Base-by-base conservation (phyloP, 2,888 invertebrate species). In the Oscheius sp. region DNA sequence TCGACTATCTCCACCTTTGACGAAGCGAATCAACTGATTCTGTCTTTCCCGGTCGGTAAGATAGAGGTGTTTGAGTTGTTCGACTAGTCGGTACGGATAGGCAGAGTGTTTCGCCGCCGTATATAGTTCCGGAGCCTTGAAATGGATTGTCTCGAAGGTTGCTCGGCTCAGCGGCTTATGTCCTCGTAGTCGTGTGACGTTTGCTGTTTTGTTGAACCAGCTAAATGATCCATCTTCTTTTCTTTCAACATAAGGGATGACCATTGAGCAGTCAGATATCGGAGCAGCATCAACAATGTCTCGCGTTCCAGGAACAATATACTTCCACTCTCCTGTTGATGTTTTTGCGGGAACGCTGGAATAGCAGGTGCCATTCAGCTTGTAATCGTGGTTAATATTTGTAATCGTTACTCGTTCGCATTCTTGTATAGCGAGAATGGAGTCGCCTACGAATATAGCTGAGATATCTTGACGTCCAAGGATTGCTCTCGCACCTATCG, bases 401-500 rank as follows among this genome's bases (percentile, higher is more conserved):
- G 47, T 54, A 1, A 26, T 50, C 12, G 1, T 28, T 5, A 71
- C 54, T 4, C 14, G 14, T 2, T 12, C 30, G 47, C 71, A 71
- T 38, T 63, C 36, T 20, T 32, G 20, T 8, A 71, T 41, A 0
- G 41, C 5, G 4, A 68, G 38, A 14, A 64, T 64, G 12, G 30
- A 38, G 32, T 20, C 17, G 30, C 68, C 68, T 2, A 68, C 68
- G 45, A 64, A 44, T 36, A 51, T 45, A 0, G 71, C 71, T 0
- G 56, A 33, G 0, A 71, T 26, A 22, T 71, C 71, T 20, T 71
- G 54, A 65, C 68, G 30, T 32, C 61, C 56, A 9, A 71, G 33
- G n/a, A 68, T n/a, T 0, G 68, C 30, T 6, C 71, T 22, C 45
- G 68, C 61, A 12, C 65, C 71, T 6, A 65, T n/a, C 1, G 71